phyloP scores from a whole-genome alignment of 2,113 vertebrate species.

The Eonycteris spelaea region DNA sequence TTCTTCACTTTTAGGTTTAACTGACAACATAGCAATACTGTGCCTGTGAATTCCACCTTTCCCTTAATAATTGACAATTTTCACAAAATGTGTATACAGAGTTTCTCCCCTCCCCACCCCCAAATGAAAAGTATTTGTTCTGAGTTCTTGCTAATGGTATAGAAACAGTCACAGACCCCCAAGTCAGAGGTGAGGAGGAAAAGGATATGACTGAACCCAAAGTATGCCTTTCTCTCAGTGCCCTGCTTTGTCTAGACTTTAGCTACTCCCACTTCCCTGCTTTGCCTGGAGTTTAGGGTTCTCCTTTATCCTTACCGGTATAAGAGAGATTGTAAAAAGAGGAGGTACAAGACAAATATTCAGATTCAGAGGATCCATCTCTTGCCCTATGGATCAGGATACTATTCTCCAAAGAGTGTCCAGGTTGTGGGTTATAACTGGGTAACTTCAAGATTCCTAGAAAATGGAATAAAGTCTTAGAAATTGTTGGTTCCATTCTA shows the following conservation, averaged over 20 bases:
- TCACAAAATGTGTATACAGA: neutral
- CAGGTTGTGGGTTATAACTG: neutral
- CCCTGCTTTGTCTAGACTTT: neutral
- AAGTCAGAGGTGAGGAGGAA: neutral
- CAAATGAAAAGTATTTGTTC: neutral
- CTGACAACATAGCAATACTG: neutral
- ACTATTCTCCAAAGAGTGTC: neutral
- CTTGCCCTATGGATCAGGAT: neutral
- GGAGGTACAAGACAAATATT: neutral
- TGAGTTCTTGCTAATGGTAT: neutral
- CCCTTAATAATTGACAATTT: neutral
- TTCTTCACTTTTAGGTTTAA: neutral
- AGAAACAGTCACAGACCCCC: neutral
- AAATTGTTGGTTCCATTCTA: neutral
- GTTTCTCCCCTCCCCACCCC: neutral
- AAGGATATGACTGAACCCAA: neutral
- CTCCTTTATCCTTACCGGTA: neutral
- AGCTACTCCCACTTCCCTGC: neutral
- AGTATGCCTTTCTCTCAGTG: neutral
- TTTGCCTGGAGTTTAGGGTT: neutral
- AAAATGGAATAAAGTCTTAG: neutral
- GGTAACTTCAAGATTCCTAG: neutral
- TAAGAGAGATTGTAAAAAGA: rapidly evolving
- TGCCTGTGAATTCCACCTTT: neutral
- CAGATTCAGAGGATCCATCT: neutral